Base-by-base conservation (phyloP, 1,140 invertebrate genomes). In the Drosophila sulfurigaster region DNA sequence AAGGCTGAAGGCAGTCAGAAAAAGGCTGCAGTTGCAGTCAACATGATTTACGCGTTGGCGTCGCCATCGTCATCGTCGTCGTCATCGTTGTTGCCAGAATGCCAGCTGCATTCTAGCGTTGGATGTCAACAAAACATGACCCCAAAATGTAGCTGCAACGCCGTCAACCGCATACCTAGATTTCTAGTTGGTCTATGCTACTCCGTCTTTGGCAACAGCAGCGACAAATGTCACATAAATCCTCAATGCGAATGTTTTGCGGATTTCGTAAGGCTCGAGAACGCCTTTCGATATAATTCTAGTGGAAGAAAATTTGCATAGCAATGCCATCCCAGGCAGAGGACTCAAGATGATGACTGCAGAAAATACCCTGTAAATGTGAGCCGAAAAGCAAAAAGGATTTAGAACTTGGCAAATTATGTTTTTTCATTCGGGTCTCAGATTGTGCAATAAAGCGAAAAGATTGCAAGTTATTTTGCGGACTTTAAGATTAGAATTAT, bases 101-200 rank as follows among this genome's bases (percentile, higher is more conserved):
- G 63, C 38, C 63, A 46, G 25, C 52, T 57, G 51, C 68, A 71
- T 72, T 56, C 65, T 48, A 13, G 41, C 41, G 56, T 57, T 56
- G 71, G 71, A 60, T 74, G 71, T 74, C 71, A 60, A 74, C 48
- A 16, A 56, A 68, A 74, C 71, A 74, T 74, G 65, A 74, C 71
- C 70, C 71, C 57, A 74, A 74, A 74, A 54, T 65, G 69, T 58
- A 28, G 16, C 35, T n/a, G 35, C 60, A 20, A 11, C 7, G 25
- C 1, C 7, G 25, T 1, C 60, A 59, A 6, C 5, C 56, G 5
- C 38, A 41, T 28, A 7, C 43, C 32, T 28, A 35, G 7, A 32
- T 56, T 10, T 15, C 56, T 46, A 25, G 30, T 51, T 35, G 5
- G 10, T 25, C 32, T 32, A 38, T 38, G 35, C 35, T 38, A 38